phyloP scores from a whole-genome alignment of 2,113 vertebrate species.

The Nothocercus julius region DNA sequence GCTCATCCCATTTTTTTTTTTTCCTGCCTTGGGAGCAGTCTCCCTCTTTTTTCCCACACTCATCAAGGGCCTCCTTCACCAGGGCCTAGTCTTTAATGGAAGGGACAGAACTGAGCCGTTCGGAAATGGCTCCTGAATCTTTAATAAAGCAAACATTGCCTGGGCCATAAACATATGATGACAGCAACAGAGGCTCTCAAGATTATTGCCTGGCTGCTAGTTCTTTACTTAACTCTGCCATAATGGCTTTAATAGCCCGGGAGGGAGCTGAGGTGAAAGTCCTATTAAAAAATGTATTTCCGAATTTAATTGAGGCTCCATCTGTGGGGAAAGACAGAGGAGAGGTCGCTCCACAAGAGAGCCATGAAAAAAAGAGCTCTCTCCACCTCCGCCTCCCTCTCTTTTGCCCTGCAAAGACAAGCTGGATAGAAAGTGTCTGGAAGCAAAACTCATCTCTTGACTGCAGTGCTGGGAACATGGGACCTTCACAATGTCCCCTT shows the following conservation, averaged over 20 bases:
- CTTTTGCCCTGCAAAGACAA: neutral
- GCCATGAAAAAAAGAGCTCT: neutral
- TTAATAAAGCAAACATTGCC: slow-evolving; percentile 75
- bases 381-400: neutral
- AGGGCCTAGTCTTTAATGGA: slow-evolving; percentile 48
- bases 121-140: slow-evolving; percentile 76
- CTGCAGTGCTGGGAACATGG: rapidly evolving
- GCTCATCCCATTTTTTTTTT: neutral
- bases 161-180: slow-evolving; percentile 73
- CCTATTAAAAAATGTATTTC: slow-evolving; percentile 78
- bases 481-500: too few species aligned
- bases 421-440: neutral
- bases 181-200: slow-evolving; percentile 69
- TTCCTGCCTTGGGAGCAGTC: neutral
- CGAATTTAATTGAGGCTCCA: slow-evolving; percentile 75
- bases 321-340: slow-evolving; percentile 56
- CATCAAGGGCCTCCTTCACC: neutral
- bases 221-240: slow-evolving; percentile 78
- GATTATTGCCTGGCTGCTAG: slow-evolving; percentile 54
- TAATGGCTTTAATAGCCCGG: slow-evolving; percentile 78
- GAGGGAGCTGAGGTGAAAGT: slow-evolving; percentile 76
- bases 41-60: neutral
- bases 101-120: slow-evolving; percentile 27
- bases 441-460: neutral
- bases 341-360: slow-evolving; percentile 61